Evolutionary conservation across 1,140 invertebrate species (phyloP).

Genomic region (Charaxes varanes): DNA sequence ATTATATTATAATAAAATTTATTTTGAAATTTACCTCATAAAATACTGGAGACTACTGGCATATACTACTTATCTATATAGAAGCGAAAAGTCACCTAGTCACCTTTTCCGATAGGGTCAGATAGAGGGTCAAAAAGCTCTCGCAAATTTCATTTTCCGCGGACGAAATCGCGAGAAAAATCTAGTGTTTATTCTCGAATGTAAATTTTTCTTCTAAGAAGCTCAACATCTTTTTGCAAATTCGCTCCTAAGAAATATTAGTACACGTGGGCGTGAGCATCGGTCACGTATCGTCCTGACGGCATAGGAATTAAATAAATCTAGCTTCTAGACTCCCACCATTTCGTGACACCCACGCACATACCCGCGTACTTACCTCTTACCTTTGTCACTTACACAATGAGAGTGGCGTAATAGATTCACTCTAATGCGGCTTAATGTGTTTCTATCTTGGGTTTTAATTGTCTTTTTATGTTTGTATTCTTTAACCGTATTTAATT

Average conservation of each 20-base stretch:
- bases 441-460: conserved; percentile 2
- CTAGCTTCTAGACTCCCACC: conserved; percentile 38
- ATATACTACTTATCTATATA: too few relatives aligned
- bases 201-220: too few relatives aligned
- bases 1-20: neutral
- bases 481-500: neutral
- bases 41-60: too few relatives aligned
- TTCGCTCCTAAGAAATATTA: conserved; percentile 13
- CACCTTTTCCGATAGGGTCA: too few relatives aligned
- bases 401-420: neutral
- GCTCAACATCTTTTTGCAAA: conserved; percentile 6
- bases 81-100: too few relatives aligned
- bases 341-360: conserved; percentile 26
- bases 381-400: conserved; percentile 6
- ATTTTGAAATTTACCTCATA: neutral
- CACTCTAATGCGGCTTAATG: conserved; percentile 4
- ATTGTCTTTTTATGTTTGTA: conserved; percentile 5
- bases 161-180: too few relatives aligned
- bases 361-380: conserved; percentile 10
- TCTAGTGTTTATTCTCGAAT: too few relatives aligned
- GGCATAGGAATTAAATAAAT: conserved; percentile 57
- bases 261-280: conserved; percentile 56
- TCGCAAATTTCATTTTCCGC: too few relatives aligned
- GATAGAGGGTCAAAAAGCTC: too few relatives aligned
- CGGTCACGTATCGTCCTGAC: conserved; percentile 64